phyloP scores from a whole-genome alignment of 2,113 vertebrate genomes.

The Nymphicus hollandicus region DNA sequence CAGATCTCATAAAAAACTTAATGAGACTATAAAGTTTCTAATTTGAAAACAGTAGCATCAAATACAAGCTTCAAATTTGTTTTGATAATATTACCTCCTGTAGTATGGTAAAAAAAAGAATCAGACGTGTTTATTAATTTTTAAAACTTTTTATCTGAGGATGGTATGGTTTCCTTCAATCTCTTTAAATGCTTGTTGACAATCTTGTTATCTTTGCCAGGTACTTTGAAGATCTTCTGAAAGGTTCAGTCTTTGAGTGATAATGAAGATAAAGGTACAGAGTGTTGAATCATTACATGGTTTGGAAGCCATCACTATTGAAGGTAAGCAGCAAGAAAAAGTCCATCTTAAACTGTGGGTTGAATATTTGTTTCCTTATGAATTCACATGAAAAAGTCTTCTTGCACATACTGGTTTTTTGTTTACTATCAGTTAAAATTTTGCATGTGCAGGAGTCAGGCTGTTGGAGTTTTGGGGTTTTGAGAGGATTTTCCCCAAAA shows the following conservation, averaged over 20 bases:
- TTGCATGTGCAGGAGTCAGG: neutral
- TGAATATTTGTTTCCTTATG: neutral
- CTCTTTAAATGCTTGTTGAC: conserved; percentile 1
- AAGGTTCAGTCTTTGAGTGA: neutral
- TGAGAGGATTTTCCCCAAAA: neutral
- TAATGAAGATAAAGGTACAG: neutral
- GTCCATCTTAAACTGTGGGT: neutral
- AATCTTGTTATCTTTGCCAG: neutral
- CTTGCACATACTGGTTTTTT: neutral
- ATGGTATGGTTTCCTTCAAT: neutral
- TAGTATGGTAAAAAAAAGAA: neutral
- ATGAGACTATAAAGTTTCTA: neutral
- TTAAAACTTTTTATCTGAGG: neutral
- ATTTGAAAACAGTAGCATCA: neutral
- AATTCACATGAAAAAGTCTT: neutral
- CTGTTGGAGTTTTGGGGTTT: neutral
- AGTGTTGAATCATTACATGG: neutral
- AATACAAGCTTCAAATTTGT: neutral
- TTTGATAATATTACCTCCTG: neutral
- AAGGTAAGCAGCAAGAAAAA: neutral
- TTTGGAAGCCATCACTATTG: neutral
- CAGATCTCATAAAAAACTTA: neutral
- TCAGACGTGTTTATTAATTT: neutral
- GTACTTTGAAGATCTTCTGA: conserved; percentile 12
- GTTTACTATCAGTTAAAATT: neutral